phyloP scores from a whole-genome alignment of 2,888 invertebrate genomes.

The Himalopsyche tibetana region DNA sequence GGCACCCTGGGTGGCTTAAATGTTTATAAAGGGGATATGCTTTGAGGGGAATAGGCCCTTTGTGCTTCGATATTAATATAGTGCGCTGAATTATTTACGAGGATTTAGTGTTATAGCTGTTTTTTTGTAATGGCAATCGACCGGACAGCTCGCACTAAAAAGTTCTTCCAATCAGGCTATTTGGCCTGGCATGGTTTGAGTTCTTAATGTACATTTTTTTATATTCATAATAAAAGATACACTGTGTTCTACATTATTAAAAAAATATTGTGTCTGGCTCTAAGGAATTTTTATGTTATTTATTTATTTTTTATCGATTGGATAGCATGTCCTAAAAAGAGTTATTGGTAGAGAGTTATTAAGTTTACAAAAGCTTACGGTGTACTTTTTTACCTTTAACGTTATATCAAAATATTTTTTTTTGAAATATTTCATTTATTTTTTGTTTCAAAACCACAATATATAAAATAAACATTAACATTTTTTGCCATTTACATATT shows the following conservation, averaged over 20 bases:
- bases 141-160: not conserved
- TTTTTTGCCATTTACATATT: no score
- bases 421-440: no score
- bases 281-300: no score
- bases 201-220: not conserved
- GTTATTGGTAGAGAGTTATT: no score
- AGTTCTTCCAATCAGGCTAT: not conserved
- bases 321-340: no score
- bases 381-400: no score
- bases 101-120: constrained; percentile 61
- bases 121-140: constrained; percentile 35
- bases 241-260: not conserved
- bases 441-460: no score
- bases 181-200: not conserved
- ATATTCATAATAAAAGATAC: not conserved
- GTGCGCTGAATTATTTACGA: constrained; percentile 63
- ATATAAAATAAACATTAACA: no score
- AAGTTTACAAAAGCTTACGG: no score
- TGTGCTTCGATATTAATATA: constrained; percentile 64
- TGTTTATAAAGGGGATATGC: constrained; percentile 63
- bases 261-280: not conserved
- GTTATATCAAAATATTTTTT: no score
- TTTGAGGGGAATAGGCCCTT: constrained; percentile 56
- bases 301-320: no score
- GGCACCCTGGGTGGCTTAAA: constrained; percentile 61